Evolutionary conservation across 2,888 invertebrate genomes (phyloP), one percentile per base, ranked within the genome.

Genomic region (Thyatira batis): DNA sequence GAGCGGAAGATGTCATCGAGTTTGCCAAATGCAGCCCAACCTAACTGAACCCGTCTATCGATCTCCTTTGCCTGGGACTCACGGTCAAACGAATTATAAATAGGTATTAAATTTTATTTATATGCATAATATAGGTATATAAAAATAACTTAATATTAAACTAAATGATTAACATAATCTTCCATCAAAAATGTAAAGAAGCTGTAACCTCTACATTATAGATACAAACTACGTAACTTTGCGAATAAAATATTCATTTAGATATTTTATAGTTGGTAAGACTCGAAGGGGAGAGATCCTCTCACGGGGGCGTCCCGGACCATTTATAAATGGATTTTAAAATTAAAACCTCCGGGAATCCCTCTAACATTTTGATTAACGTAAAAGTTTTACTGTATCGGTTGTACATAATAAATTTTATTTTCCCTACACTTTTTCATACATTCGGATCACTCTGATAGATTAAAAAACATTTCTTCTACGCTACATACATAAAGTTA

Each of bases 291-390:
- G 61, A 50, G 53, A 45, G 54, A 61, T 64, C 65, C 57, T 61
- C 65, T 68, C 62, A 55, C 43, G 54, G 55, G 65, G 66, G 62
- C 63, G 63, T 52, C 67, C 60, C 69, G 66, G 71, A 71, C 79
- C 75, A 85, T 87, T 85, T 83, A 81, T 79, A 84, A 86, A 88
- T 88, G 83, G 82, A 84, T 86, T 87, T 86, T 76, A 82, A 84
- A 84, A 85, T 85, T 83, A 87, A 86, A 83, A 66, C 63, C 67
- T 67, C 62, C 71, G 84, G 82, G 81, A 80, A 73, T 67, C 73
- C 74, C 71, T 77, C 71, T 50, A 57, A 61, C 58, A 65, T 67
- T 69, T 69, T 72, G 70, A 77, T 79, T 73, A 23, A 76, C 65
- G 66, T 62, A 64, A 59, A 49, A 54, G 58, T 51, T 54, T 53